Percentiles rank a stretch among this genome's conserved stretches.
Evolutionary conservation across 2,797 vertebrate genomes (phyloP).

Genomic region (Mallotus villosus): DNA sequence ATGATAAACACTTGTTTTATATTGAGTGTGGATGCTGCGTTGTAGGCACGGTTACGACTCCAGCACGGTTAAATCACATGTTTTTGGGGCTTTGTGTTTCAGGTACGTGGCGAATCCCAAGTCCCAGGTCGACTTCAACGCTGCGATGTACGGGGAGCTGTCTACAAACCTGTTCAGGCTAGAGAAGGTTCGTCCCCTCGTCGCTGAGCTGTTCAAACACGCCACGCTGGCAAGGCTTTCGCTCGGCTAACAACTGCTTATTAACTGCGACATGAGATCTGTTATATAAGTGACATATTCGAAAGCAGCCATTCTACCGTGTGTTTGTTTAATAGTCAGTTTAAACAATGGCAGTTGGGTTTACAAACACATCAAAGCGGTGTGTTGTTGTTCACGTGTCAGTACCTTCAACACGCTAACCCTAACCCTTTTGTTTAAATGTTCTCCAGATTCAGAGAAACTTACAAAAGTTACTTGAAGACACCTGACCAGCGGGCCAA

Average conservation of each 20-base stretch:
- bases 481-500: conserved; percentile 22
- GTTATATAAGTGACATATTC: conserved; percentile 6
- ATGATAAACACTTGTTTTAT: too few species aligned
- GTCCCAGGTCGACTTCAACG: conserved; percentile 55
- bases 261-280: not conserved
- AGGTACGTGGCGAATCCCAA: conserved; percentile 56
- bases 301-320: not conserved
- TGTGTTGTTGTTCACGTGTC: not conserved
- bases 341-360: not conserved
- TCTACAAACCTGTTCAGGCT: conserved; percentile 72
- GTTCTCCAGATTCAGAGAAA: conserved; percentile 63
- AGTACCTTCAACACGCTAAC: not conserved
- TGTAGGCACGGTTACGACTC: too few species aligned
- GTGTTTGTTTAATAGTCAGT: not conserved
- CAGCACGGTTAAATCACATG: too few species aligned
- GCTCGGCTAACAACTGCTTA: not conserved
- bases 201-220: conserved; percentile 1
- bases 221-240: not conserved
- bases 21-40: too few species aligned
- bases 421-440: not conserved
- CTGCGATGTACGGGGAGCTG: conserved; percentile 68
- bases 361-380: not conserved
- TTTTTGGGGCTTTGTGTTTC: conserved; percentile 17
- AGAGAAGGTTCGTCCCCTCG: conserved; percentile 60
- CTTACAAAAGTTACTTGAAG: conserved; percentile 70